phyloP scores from a whole-genome alignment of 2,797 vertebrate species.

The Lindbergichthys nudifrons region DNA sequence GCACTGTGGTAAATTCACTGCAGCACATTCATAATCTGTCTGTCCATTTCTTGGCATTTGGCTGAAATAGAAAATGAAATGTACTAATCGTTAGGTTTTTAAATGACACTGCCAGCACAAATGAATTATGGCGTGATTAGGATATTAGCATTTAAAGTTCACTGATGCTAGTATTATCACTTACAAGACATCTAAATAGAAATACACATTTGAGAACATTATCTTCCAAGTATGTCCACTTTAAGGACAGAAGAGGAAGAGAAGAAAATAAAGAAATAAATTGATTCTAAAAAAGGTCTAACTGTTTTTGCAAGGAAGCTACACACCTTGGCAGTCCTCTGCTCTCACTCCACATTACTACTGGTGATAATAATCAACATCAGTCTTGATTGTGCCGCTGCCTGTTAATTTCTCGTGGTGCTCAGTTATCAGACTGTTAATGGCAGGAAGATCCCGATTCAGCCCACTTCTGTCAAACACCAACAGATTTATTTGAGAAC shows the following conservation, averaged over 20 bases:
- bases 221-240: constrained; percentile 23
- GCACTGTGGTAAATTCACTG: constrained; percentile 63
- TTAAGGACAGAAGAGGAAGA: constrained; percentile 12
- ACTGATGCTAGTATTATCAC: constrained; percentile 14
- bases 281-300: not conserved
- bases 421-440: constrained; percentile 25
- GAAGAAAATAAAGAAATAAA: not conserved
- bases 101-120: constrained; percentile 26
- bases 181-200: constrained; percentile 22
- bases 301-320: constrained; percentile 8
- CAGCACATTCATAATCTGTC: constrained; percentile 27
- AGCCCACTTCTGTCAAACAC: constrained; percentile 21
- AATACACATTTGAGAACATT: constrained; percentile 23
- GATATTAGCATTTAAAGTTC: constrained; percentile 19
- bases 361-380: constrained; percentile 11
- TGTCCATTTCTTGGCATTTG: constrained; percentile 23
- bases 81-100: constrained; percentile 25
- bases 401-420: constrained; percentile 18
- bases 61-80: constrained; percentile 51
- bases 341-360: constrained; percentile 12
- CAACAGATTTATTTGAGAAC: constrained; percentile 23
- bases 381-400: constrained; percentile 51
- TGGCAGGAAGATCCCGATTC: constrained; percentile 53
- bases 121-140: constrained; percentile 25
- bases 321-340: not conserved